These are phyloP conservation scores for Oostethus manadensis DNA, from an alignment of 2,113 vertebrate species.

Conservation along the genomic window DNA sequence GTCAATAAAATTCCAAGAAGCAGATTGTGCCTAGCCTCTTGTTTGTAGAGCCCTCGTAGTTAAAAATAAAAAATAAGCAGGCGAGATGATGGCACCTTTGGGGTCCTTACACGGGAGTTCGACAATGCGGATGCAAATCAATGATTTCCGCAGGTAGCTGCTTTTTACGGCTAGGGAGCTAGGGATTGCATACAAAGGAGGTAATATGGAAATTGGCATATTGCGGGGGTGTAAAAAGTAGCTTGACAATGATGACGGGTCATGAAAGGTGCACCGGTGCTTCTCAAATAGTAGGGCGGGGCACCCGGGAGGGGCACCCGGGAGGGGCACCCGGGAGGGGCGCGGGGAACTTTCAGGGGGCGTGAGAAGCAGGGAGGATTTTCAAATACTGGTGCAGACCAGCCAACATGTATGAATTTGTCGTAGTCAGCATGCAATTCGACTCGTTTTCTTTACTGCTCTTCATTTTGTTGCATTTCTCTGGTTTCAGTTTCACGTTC, in stretches of 20 bases:
- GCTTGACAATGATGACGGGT: conserved; percentile 30
- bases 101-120: conserved; percentile 28
- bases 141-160: conserved; percentile 38
- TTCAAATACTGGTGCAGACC: too few relatives aligned
- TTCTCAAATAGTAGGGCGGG: too few relatives aligned
- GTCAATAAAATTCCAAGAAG: conserved; percentile 83
- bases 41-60: conserved; percentile 48
- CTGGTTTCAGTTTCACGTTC: too few relatives aligned
- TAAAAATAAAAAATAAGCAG: conserved; percentile 38
- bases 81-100: conserved; percentile 37
- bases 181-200: conserved; percentile 23
- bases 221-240: background rate
- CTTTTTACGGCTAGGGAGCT: conserved; percentile 30
- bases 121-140: conserved; percentile 58
- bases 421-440: too few relatives aligned
- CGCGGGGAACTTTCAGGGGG: too few relatives aligned
- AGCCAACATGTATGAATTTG: too few relatives aligned
- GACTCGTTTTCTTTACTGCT: too few relatives aligned
- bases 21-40: conserved; percentile 43
- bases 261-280: conserved; percentile 8
- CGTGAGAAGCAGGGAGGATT: too few relatives aligned
- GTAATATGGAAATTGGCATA: conserved; percentile 34
- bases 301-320: too few relatives aligned
- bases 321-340: too few relatives aligned
- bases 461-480: too few relatives aligned